A percentile compares a stretch with the other conserved stretches of the same genome.
Conservation (phyloP, 2,797 vertebrate species). For the Aldrovandia affinis region DNA sequence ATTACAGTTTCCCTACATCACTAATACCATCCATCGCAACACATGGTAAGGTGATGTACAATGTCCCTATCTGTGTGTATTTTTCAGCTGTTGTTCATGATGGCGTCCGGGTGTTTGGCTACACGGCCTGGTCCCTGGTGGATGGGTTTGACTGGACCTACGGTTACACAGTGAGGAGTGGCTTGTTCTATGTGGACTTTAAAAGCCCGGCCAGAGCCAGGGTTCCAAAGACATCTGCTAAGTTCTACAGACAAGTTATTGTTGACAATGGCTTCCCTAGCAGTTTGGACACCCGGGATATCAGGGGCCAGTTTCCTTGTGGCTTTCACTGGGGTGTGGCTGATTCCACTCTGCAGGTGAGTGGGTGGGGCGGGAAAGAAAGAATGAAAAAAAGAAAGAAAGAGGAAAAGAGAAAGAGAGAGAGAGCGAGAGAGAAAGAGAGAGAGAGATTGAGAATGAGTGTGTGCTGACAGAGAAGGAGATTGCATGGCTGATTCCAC, state of each 20-base stretch:
- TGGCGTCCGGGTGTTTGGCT: slow-evolving; percentile 85
- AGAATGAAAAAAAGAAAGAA: neutral
- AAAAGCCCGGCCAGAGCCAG: slow-evolving; percentile 74
- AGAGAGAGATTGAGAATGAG: neutral
- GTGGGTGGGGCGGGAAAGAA: slow-evolving; percentile 14
- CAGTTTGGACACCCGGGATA: slow-evolving; percentile 55
- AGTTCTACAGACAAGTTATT: slow-evolving; percentile 84
- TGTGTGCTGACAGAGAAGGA: neutral
- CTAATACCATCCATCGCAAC: neutral
- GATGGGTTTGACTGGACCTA: slow-evolving; percentile 96
- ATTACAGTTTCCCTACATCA: neutral
- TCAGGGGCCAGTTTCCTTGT: slow-evolving; percentile 83
- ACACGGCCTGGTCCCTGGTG: slow-evolving; percentile 90
- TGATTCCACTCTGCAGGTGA: slow-evolving; percentile 88
- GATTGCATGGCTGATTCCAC: slow-evolving; percentile 79
- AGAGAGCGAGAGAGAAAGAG: neutral
- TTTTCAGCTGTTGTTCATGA: slow-evolving; percentile 83
- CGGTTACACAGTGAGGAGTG: slow-evolving; percentile 79
- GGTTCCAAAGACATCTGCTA: slow-evolving; percentile 86
- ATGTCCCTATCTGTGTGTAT: slow-evolving; percentile 26
- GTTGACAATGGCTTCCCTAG: slow-evolving; percentile 82
- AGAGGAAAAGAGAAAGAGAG: neutral
- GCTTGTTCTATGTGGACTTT: slow-evolving; percentile 91
- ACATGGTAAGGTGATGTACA: neutral
- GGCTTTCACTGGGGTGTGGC: slow-evolving; percentile 92